Base-by-base conservation (phyloP, 2,797 vertebrate species). In the Tympanoctomys barrerae region DNA sequence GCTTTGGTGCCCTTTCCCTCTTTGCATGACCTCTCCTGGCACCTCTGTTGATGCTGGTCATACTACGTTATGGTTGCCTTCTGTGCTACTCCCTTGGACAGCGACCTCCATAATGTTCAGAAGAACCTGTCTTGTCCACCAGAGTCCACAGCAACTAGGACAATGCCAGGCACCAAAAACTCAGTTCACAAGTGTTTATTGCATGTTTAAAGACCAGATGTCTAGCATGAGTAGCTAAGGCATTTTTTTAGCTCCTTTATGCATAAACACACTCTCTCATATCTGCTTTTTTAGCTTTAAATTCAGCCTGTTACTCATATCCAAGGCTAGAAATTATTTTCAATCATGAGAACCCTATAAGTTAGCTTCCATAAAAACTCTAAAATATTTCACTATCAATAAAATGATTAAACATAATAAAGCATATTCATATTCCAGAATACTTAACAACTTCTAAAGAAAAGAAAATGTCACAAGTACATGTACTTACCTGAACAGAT, bases 261-360 rank as follows among this genome's bases (percentile, higher is more conserved):
- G 24, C 2, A 22, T 5, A 94, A 88, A 46, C n/a, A 83, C 77
- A 28, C 19, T 82, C 85, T 80, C 73, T 33, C 28, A 5, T 54
- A 71, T 54, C 39, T 94, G 75, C 24, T 33, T 92, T 68, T 91
- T 59, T 24, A 61, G 28, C 33, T 91, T 94, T 11, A 52, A 79
- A 75, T 86, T 90, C 24, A 81, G 68, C n/a, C 81, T 91, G 2
- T 28, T n/a, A 75, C 62, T 71, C 62, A 64, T 18, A 97, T 86
- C n/a, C 66, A 64, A 94, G 84, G 78, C 78, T 70, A 95, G 68
- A 88, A 81, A 92, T 89, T 94, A 93, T 90, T 94, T 73, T 90
- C 93, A 94, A 36, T 61, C 91, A 85, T 42, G 46, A 79, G 42
- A 91, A 18, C 13, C 19, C 49, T 93, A 42, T 89, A 90, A 82